phyloP scores from a whole-genome alignment of 1,140 invertebrate species.

The Habropoda laboriosa region DNA sequence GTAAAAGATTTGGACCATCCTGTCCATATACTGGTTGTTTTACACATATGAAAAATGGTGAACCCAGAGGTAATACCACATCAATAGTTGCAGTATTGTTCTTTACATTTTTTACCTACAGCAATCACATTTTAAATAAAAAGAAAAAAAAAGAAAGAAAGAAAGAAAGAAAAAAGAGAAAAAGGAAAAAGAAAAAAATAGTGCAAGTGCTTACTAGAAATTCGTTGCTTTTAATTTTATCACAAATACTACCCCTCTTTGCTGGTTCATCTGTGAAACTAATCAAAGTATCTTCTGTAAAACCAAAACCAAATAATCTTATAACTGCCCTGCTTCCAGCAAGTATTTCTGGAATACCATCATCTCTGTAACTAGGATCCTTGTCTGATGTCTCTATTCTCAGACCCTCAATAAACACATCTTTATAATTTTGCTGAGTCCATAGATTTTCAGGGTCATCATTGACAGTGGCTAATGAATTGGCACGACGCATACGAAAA shows the following conservation, averaged over 20 bases:
- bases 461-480: not conserved
- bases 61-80: slow-evolving; percentile 83
- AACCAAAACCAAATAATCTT: slow-evolving; percentile 88
- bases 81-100: slow-evolving; percentile 83
- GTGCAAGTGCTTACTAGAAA: slow-evolving; percentile 74
- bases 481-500: slow-evolving; percentile 49
- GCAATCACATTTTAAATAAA: slow-evolving; percentile 42
- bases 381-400: slow-evolving; percentile 85
- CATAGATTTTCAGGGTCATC: slow-evolving; percentile 14
- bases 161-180: not conserved
- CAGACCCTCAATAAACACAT: slow-evolving; percentile 82
- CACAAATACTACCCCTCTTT: slow-evolving; percentile 80
- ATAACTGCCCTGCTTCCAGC: slow-evolving; percentile 83
- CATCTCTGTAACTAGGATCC: slow-evolving; percentile 83
- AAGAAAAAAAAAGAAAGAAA: not conserved
- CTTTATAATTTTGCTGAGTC: slow-evolving; percentile 6
- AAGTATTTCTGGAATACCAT: slow-evolving; percentile 86
- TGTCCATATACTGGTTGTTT: slow-evolving; percentile 80
- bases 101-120: slow-evolving; percentile 81
- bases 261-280: slow-evolving; percentile 86
- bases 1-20: slow-evolving; percentile 67
- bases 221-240: slow-evolving; percentile 75
- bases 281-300: slow-evolving; percentile 86
- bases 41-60: slow-evolving; percentile 86
- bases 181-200: not conserved